Conservation (phyloP, 2,113 vertebrate species). For the Anseranas semipalmata region DNA sequence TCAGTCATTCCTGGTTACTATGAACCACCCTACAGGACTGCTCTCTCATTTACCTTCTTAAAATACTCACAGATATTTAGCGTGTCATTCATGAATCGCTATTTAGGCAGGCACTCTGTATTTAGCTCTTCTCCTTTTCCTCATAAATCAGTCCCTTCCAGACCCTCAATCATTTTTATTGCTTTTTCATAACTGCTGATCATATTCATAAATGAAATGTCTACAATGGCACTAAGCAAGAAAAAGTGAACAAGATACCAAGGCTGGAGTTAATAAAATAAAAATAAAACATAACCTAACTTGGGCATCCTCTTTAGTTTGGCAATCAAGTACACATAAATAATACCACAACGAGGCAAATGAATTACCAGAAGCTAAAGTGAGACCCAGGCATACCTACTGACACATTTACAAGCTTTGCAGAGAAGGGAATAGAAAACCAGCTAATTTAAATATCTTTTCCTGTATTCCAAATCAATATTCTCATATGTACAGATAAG, state of each 20-base stretch:
- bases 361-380: neutral
- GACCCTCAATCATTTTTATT: conserved; percentile 55
- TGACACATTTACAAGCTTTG: neutral
- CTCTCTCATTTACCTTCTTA: conserved; percentile 2
- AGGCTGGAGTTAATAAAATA: conserved; percentile 36
- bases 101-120: conserved; percentile 39
- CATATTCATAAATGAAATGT: conserved; percentile 44
- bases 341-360: conserved; percentile 16
- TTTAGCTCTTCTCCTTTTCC: conserved; percentile 32
- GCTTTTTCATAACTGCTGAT: conserved; percentile 45
- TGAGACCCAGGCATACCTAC: neutral
- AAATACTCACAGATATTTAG: conserved; percentile 25
- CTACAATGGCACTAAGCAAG: conserved; percentile 24
- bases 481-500: neutral
- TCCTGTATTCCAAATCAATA: neutral
- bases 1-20: neutral
- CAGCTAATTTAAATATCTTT: neutral
- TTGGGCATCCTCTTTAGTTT: conserved; percentile 16
- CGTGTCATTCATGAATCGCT: neutral
- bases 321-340: conserved; percentile 15
- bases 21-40: neutral
- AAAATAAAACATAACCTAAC: conserved; percentile 32
- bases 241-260: conserved; percentile 21
- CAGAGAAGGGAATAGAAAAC: neutral
- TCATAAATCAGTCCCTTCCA: conserved; percentile 49